Percentiles rank a stretch among this genome's conserved stretches.
phyloP scores from a whole-genome alignment of 2,797 vertebrate genomes.

The Diplodus sargus region DNA sequence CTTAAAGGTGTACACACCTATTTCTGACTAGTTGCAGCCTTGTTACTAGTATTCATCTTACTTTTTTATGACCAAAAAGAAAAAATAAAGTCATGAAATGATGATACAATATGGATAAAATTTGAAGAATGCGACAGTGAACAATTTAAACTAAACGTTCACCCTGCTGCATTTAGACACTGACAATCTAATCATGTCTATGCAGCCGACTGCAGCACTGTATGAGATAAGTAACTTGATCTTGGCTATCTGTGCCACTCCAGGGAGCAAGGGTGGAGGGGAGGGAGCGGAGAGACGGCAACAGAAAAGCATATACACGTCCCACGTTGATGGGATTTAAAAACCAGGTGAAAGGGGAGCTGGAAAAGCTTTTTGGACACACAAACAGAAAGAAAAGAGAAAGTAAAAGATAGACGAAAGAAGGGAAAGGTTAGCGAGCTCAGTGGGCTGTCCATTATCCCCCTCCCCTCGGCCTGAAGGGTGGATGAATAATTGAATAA shows the following conservation, averaged over 20 bases:
- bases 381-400: constrained; percentile 5
- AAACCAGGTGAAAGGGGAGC: not conserved
- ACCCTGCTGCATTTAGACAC: not conserved
- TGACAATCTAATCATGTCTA: constrained; percentile 19
- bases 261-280: constrained; percentile 45
- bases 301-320: constrained; percentile 36
- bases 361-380: not conserved
- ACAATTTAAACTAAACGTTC: not conserved
- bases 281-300: constrained; percentile 17
- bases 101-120: not conserved
- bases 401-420: constrained; percentile 10
- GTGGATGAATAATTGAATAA: constrained; percentile 85
- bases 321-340: constrained; percentile 36
- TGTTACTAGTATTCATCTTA: not conserved
- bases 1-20: constrained; percentile 80
- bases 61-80: not conserved
- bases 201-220: constrained; percentile 42
- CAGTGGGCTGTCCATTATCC: constrained; percentile 49
- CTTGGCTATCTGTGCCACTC: constrained; percentile 60
- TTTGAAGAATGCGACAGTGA: not conserved
- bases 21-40: constrained; percentile 12
- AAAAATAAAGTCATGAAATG: not conserved
- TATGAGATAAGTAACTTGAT: constrained; percentile 76
- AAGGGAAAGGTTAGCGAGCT: constrained; percentile 12
- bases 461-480: constrained; percentile 56